These are phyloP conservation scores for Papilio protenor DNA, from an alignment of 2,888 invertebrate genomes.

Conservation along the genomic window DNA sequence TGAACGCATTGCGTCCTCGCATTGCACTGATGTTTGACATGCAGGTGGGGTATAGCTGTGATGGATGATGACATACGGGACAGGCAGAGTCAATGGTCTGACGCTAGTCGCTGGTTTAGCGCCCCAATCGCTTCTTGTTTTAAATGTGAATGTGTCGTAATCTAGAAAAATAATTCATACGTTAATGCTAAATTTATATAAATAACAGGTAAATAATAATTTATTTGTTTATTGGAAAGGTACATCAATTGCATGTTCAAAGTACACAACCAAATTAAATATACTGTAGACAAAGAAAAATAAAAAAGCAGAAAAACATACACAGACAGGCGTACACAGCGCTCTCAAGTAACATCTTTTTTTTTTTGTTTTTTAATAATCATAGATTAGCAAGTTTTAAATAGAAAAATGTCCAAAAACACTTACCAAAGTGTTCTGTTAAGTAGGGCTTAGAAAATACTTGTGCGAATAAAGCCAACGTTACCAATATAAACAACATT, in stretches of 20 bases:
- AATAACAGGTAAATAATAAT: neutral
- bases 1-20: conserved; percentile 83
- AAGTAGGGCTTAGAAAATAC: conserved; percentile 18
- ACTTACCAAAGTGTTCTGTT: conserved; percentile 1
- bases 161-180: conserved; percentile 23
- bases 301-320: too few species aligned
- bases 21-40: conserved; percentile 80
- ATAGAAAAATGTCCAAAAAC: neutral
- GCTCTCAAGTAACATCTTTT: too few species aligned
- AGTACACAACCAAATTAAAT: too few species aligned
- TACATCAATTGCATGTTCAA: too few species aligned
- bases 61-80: conserved; percentile 87
- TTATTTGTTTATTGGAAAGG: too few species aligned
- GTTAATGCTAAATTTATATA: neutral
- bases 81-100: conserved; percentile 81
- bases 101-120: conserved; percentile 78
- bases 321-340: too few species aligned
- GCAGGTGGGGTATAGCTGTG: conserved; percentile 86
- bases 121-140: conserved; percentile 83
- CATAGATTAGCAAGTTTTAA: neutral
- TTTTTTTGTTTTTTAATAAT: too few species aligned
- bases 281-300: too few species aligned
- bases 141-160: conserved; percentile 44
- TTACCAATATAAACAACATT: conserved; percentile 11
- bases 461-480: neutral